Evolutionary conservation across 2,888 invertebrate genomes (phyloP).

Genomic region (Phytoseiulus persimilis): DNA sequence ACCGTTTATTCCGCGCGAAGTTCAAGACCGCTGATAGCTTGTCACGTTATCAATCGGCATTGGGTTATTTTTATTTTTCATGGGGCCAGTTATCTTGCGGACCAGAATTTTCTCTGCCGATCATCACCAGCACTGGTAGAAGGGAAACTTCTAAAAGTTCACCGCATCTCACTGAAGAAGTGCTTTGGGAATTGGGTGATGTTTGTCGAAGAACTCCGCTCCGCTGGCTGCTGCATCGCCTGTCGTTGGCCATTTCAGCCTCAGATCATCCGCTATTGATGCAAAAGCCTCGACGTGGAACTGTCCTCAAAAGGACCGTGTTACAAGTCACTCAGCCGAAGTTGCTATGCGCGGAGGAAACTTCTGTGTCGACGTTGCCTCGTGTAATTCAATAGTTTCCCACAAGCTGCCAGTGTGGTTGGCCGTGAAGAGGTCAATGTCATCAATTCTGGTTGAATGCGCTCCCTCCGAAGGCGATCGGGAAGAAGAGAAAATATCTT

Average conservation of each 20-base stretch:
- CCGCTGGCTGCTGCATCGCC: no score
- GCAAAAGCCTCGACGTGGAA: no score
- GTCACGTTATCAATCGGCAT: neutral
- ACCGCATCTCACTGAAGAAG: no score
- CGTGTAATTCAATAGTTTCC: neutral
- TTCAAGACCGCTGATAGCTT: neutral
- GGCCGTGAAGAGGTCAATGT: neutral
- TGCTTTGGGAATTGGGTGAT: neutral
- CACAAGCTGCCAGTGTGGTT: neutral
- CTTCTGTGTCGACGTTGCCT: neutral
- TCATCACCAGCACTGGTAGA: neutral
- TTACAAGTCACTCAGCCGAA: no score
- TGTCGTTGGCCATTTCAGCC: no score
- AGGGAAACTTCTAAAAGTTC: no score
- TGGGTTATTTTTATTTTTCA: neutral
- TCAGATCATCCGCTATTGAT: no score
- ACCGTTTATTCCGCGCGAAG: neutral
- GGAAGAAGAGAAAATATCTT: neutral
- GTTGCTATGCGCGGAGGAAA: neutral
- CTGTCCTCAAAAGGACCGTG: no score
- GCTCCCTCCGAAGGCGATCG: neutral
- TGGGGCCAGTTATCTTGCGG: neutral
- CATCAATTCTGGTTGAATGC: neutral
- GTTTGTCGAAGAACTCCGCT: neutral
- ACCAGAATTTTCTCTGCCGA: neutral